Evolutionary conservation across 2,888 invertebrate genomes (phyloP), one percentile per base, ranked within the genome.

Genomic region (Nomada ruficornis): DNA sequence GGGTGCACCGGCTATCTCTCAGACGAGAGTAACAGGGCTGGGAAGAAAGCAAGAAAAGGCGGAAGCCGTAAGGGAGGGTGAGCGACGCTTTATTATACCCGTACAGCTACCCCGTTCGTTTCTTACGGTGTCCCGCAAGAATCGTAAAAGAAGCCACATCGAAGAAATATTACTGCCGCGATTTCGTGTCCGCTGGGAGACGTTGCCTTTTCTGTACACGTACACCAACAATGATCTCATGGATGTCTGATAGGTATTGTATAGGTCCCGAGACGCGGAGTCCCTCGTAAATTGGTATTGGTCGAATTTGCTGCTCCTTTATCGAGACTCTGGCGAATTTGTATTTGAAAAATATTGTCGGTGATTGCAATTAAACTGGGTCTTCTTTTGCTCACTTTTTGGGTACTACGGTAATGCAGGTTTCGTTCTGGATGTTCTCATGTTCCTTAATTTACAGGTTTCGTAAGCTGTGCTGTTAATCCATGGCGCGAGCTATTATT

Each of bases 61-160:
- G 80, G 75, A 76, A 84, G 63, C 74, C 72, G 82, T 77, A 74
- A 82, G 64, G 71, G 69, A 68, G 72, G 82, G 73, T 71, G 82
- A 77, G 68, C 73, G 77, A 60, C 82, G 88, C 84, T 88, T 88
- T 88, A 88, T 88, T 88, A 88, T 84, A 84, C 71, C 77, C 76
- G 67, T 42, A 52, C 73, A 50, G 74, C 73, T 26, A 70, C 74
- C 78, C 77, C 68, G 72, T 26, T 26, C 77, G 74, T 82, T 84
- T 76, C 82, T 78, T 83, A 80, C 82, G 77, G 72, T 84, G 86
- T 88, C 88, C 83, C 88, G 83, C 86, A 88, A 88, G 88, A 88
- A 88, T 81, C 88, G 88, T 88, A 88, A 88, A 88, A 86, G 83
- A 69, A 80, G 78, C 88, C 77, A 64, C 77, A 75, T 81, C 79